Percentiles rank a stretch among this genome's conserved stretches.
phyloP scores from a whole-genome alignment of 1,140 invertebrate genomes.

The Gonatopus flavifemur region DNA sequence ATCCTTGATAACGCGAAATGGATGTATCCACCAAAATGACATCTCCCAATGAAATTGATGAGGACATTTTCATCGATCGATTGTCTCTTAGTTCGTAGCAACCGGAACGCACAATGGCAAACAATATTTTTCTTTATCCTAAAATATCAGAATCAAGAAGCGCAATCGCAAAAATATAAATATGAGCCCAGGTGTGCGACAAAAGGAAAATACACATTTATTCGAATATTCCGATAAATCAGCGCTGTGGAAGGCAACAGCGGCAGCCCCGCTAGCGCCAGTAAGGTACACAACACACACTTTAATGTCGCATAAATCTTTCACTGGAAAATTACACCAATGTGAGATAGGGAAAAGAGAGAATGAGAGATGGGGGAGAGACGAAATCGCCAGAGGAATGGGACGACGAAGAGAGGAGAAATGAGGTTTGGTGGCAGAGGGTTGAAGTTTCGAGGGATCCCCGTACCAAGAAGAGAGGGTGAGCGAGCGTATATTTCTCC shows the following conservation, averaged over 20 bases:
- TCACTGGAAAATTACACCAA: slow-evolving; percentile 59
- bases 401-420: slow-evolving; percentile 20
- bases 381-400: slow-evolving; percentile 24
- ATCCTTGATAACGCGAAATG: too few species aligned
- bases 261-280: slow-evolving; percentile 27
- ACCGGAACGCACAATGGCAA: too few species aligned
- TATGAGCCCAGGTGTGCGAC: too few species aligned
- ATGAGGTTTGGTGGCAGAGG: slow-evolving; percentile 11
- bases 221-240: slow-evolving; percentile 45
- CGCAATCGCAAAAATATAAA: too few species aligned
- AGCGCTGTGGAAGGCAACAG: slow-evolving; percentile 29
- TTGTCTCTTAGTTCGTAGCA: too few species aligned
- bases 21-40: too few species aligned
- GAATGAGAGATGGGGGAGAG: slow-evolving; percentile 19
- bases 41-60: too few species aligned
- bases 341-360: slow-evolving; percentile 41
- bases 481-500: slow-evolving; percentile 28
- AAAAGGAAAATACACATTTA: too few species aligned
- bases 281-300: slow-evolving; percentile 51
- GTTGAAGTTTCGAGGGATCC: background rate
- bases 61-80: too few species aligned
- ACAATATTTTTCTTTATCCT: too few species aligned
- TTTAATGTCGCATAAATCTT: slow-evolving; percentile 60
- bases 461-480: slow-evolving; percentile 18
- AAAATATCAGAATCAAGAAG: too few species aligned